Percentiles rank a stretch among this genome's conserved stretches.
phyloP scores from a whole-genome alignment of 2,113 vertebrate species.

The Isurus oxyrinchus region DNA sequence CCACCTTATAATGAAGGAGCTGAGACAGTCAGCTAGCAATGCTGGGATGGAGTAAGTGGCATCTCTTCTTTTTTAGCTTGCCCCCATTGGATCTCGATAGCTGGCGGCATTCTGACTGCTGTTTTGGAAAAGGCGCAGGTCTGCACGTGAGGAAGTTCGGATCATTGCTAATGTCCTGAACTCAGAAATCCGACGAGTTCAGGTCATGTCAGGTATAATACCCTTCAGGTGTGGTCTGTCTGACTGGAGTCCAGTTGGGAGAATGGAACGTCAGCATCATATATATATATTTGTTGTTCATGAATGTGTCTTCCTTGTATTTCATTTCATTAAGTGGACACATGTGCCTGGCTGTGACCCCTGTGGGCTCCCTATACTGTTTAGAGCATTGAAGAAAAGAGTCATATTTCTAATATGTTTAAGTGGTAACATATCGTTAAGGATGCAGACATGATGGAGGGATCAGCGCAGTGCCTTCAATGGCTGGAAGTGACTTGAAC shows the following conservation, averaged over 20 bases:
- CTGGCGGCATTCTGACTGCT: not conserved
- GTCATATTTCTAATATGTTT: not conserved
- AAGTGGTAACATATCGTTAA: not conserved
- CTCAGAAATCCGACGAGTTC: not conserved
- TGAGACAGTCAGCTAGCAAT: not conserved
- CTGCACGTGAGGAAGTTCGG: not conserved
- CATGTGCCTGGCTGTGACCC: not conserved
- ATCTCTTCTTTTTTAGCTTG: not conserved
- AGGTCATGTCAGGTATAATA: not conserved
- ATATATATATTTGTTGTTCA: not conserved
- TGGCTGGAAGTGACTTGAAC: not conserved
- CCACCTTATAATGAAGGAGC: too few species aligned
- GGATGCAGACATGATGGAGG: not conserved
- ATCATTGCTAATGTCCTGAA: not conserved
- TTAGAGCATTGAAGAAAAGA: not conserved
- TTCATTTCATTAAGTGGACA: not conserved
- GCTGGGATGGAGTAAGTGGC: too few species aligned
- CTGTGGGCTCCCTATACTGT: not conserved
- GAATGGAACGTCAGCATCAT: not conserved
- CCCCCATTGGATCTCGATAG: not conserved
- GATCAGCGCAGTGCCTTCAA: not conserved
- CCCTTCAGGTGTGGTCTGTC: not conserved
- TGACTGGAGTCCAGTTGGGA: not conserved
- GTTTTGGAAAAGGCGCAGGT: too few species aligned
- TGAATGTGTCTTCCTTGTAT: not conserved